Base-by-base conservation (phyloP, 2,797 vertebrate species). In the Gallinago stenura region DNA sequence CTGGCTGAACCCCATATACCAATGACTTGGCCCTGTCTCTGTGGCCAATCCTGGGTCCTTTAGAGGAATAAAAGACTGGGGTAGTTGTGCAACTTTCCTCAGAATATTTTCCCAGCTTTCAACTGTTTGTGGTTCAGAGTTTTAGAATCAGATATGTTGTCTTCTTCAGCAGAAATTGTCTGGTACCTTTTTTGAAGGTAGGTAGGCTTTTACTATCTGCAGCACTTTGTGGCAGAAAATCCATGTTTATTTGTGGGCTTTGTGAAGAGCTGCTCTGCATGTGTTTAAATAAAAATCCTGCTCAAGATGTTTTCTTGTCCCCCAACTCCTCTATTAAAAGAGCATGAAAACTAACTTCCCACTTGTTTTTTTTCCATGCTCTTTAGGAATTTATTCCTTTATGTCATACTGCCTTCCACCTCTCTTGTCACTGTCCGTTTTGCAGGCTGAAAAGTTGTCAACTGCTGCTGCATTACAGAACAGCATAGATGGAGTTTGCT, bases 11-110 rank as follows among this genome's bases (percentile, higher is more conserved):
- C 16, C 28, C 4, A 0, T 41, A 15, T 66, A 8, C 41, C 0
- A 1, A 7, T 89, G 19, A 9, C 20, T 46, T 90, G 15, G 41
- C 37, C 7, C 12, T 64, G 33, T 45, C 37, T 26, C 50, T 1
- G 1, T 31, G 21, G 15, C 30, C 17, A 31, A 3, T 3, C 12
- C 8, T 4, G 1, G 5, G 1, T 50, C 26, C 26, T 90, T 35
- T 28, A 3, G 37, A 89, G 37, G 16, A 35, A 33, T 39, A 65
- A 31, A 81, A 89, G 26, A 1, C 0, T 1, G 1, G 26, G 28
- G 6, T 31, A 61, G 28, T 43, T 82, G 21, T 73, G 26, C 61
- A 87, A 81, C 33, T 61, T 26, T 60, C 21, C 33, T 9, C n/a
- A 54, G 61, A 81, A 31, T 57, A 43, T 15, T 75, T 80, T 53